Evolutionary conservation across 2,888 invertebrate species (phyloP).

Genomic region (Drosophila yooni): DNA sequence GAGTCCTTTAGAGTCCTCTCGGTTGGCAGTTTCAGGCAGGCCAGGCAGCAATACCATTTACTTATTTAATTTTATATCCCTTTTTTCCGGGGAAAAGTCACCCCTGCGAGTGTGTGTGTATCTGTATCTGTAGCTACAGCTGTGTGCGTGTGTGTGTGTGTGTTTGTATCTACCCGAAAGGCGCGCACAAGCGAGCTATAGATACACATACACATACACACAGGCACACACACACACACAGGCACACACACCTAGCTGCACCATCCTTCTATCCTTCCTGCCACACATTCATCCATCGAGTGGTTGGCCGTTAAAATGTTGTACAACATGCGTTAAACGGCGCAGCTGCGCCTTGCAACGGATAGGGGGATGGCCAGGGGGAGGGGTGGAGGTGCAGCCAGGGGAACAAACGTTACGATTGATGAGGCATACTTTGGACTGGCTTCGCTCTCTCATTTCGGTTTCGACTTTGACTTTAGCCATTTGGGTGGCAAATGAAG

Average conservation of each 20-base stretch:
- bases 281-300: constrained; percentile 44
- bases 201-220: constrained; percentile 53
- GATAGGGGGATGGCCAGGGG: neutral
- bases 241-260: constrained; percentile 4
- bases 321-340: constrained; percentile 78
- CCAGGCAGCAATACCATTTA: constrained; percentile 34
- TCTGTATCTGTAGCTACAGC: constrained; percentile 33
- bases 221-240: neutral
- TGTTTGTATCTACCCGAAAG: constrained; percentile 5
- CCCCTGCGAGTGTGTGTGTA: constrained; percentile 50
- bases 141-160: constrained; percentile 15
- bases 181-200: constrained; percentile 1
- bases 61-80: constrained; percentile 47
- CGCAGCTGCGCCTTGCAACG: constrained; percentile 64
- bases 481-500: constrained; percentile 50
- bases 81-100: constrained; percentile 67
- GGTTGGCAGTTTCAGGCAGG: constrained; percentile 9
- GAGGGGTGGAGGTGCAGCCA: constrained; percentile 6
- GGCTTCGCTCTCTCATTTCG: constrained; percentile 5
- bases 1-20: constrained; percentile 27
- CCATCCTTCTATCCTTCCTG: constrained; percentile 4
- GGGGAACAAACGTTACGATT: constrained; percentile 25
- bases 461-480: constrained; percentile 5
- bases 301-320: constrained; percentile 78
- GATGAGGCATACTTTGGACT: constrained; percentile 25